These are phyloP conservation scores for Bombus picipes DNA, from an alignment of 1,140 invertebrate species.

Conservation along the genomic window DNA sequence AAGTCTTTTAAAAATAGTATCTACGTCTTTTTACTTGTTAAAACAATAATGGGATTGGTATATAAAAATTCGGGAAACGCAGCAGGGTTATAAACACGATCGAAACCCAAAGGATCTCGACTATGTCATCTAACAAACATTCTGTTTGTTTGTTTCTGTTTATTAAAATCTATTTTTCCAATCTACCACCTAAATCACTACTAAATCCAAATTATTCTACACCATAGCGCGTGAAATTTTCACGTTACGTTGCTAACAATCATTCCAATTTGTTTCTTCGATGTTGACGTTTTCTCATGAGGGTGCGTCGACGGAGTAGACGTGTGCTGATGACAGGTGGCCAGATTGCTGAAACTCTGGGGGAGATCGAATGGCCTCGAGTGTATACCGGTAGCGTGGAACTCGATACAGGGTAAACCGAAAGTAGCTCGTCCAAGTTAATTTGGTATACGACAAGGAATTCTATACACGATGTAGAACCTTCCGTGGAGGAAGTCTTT, in stretches of 20 bases:
- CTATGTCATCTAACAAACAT: too few relatives aligned
- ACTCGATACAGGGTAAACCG: constrained; percentile 65
- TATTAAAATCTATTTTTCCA: too few relatives aligned
- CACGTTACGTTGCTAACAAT: neutral
- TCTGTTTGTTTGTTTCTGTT: too few relatives aligned
- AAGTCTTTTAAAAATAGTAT: too few relatives aligned
- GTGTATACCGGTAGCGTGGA: constrained; percentile 78
- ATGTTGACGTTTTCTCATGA: neutral
- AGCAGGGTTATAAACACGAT: too few relatives aligned
- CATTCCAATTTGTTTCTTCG: neutral
- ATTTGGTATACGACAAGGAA: constrained; percentile 65
- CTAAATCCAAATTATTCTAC: too few relatives aligned
- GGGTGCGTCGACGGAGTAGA: constrained; percentile 27
- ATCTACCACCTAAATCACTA: too few relatives aligned
- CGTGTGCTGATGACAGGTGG: constrained; percentile 71
- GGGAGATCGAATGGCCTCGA: constrained; percentile 71
- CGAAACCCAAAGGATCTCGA: too few relatives aligned
- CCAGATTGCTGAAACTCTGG: constrained; percentile 63
- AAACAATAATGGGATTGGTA: too few relatives aligned
- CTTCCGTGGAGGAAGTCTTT: constrained; percentile 40
- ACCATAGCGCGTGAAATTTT: too few relatives aligned
- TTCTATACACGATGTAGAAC: constrained; percentile 65
- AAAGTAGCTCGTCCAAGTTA: constrained; percentile 61
- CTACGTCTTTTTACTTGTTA: too few relatives aligned
- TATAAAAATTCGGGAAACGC: too few relatives aligned